phyloP scores from a whole-genome alignment of 2,113 vertebrate species.

The Geococcyx californianus region DNA sequence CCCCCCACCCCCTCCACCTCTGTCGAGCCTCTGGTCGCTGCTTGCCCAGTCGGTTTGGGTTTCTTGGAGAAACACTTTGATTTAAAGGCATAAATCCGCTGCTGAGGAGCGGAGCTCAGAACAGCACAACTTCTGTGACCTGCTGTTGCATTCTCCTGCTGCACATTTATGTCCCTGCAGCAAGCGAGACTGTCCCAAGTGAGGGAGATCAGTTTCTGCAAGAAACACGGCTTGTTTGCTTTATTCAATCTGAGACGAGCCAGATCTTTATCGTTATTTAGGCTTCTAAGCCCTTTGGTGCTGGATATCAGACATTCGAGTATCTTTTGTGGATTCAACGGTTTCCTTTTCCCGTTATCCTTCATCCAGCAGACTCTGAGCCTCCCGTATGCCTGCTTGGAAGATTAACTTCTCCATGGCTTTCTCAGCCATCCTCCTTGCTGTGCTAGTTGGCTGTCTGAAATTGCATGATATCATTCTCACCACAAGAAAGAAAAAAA shows the following conservation, averaged over 20 bases:
- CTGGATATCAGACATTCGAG: not conserved
- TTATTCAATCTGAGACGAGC: not conserved
- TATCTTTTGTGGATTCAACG: not conserved
- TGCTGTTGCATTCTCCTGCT: not conserved
- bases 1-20: no score
- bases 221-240: not conserved
- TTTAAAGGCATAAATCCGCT: not conserved
- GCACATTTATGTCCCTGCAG: not conserved
- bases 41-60: not conserved
- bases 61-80: not conserved
- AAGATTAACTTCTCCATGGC: not conserved
- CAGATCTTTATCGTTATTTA: not conserved
- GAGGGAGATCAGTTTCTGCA: not conserved
- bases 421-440: not conserved
- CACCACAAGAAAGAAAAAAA: not conserved
- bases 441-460: not conserved
- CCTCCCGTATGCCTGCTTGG: not conserved
- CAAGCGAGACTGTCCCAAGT: not conserved
- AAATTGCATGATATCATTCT: not conserved
- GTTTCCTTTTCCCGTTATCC: not conserved
- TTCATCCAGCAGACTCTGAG: not conserved
- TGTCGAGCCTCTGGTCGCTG: not conserved
- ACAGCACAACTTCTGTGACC: not conserved
- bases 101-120: not conserved
- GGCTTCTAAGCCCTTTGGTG: not conserved